These are phyloP conservation scores for Carlito syrichta DNA, from an alignment of 2,113 vertebrate genomes.

Conservation along the genomic window DNA sequence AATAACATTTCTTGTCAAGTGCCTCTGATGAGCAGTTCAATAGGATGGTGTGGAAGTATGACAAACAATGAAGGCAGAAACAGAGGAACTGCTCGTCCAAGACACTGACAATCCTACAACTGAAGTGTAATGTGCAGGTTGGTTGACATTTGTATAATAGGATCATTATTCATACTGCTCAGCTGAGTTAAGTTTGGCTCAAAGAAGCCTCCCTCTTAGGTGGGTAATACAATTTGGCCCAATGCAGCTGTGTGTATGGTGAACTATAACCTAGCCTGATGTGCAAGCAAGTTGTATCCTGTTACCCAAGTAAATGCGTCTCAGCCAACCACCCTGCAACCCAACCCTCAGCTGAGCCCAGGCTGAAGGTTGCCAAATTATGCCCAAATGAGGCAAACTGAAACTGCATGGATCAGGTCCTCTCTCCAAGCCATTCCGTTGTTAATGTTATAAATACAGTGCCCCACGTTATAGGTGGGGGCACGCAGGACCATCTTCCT, in stretches of 20 bases:
- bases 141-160: neutral
- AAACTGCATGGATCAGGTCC: neutral
- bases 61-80: neutral
- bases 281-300: neutral
- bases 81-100: neutral
- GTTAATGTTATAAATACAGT: neutral
- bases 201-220: neutral
- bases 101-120: neutral
- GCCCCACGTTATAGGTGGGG: too few relatives aligned
- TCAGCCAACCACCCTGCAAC: neutral
- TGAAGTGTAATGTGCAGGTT: neutral
- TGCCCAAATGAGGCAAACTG: neutral
- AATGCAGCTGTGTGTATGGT: neutral
- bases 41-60: neutral
- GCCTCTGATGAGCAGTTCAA: neutral
- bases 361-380: neutral
- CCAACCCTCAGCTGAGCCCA: neutral
- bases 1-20: neutral
- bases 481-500: neutral
- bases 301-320: neutral
- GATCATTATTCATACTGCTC: neutral
- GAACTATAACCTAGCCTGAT: neutral
- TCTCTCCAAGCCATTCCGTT: neutral
- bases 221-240: neutral
- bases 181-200: neutral